These are phyloP conservation scores for Linnaemya vulpina DNA, from an alignment of 2,888 invertebrate species.

Conservation along the genomic window DNA sequence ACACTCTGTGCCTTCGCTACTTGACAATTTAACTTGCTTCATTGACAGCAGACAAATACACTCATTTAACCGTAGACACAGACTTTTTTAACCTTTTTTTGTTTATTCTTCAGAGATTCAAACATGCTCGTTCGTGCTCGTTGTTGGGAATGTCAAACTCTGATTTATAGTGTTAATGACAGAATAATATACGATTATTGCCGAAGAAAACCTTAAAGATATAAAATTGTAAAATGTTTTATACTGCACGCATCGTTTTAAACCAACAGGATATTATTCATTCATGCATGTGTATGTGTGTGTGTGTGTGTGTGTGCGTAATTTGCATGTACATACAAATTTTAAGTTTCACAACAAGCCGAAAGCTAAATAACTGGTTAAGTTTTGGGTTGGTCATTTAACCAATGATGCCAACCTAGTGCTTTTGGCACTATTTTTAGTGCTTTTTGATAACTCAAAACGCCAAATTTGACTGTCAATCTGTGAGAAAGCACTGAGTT, in stretches of 20 bases:
- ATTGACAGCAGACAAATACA: slow-evolving; percentile 41
- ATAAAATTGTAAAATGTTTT: slow-evolving; percentile 28
- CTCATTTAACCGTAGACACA: slow-evolving; percentile 12
- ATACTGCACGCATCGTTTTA: slow-evolving; percentile 5
- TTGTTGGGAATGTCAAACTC: slow-evolving; percentile 66
- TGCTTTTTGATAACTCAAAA: too few species aligned
- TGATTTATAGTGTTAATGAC: slow-evolving; percentile 71
- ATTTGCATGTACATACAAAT: too few species aligned
- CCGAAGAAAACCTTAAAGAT: slow-evolving; percentile 8
- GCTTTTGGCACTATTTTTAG: too few species aligned
- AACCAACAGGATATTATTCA: neutral
- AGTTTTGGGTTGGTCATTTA: too few species aligned
- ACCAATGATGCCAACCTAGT: too few species aligned
- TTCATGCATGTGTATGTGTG: too few species aligned
- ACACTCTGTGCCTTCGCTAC: slow-evolving; percentile 17
- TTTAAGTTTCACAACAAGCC: too few species aligned
- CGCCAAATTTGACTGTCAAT: too few species aligned
- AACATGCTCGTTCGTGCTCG: slow-evolving; percentile 39
- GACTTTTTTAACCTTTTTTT: slow-evolving; percentile 35
- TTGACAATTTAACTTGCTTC: slow-evolving; percentile 12
- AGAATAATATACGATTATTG: slow-evolving; percentile 44
- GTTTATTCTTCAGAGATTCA: slow-evolving; percentile 40
- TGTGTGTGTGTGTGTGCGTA: too few species aligned
- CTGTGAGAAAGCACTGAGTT: too few species aligned
- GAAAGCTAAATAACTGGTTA: too few species aligned